phyloP scores from a whole-genome alignment of 2,888 invertebrate species.

The Dryocosmus kuriphilus region DNA sequence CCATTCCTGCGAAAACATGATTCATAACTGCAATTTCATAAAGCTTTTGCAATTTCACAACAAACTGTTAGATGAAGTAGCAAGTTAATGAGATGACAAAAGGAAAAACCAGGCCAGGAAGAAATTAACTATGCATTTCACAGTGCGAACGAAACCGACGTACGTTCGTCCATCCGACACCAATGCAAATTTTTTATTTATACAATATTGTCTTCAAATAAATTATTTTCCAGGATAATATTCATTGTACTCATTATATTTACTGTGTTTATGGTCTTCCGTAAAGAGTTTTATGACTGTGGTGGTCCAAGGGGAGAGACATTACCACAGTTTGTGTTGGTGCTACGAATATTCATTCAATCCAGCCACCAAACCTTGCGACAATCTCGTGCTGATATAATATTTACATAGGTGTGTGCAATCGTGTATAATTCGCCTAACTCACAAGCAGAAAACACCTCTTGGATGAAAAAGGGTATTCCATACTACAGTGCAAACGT shows the following conservation, averaged over 20 bases:
- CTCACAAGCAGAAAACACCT: constrained; percentile 64
- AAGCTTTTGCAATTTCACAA: constrained; percentile 32
- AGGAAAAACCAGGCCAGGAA: constrained; percentile 66
- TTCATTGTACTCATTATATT: constrained; percentile 17
- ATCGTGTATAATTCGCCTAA: constrained; percentile 48
- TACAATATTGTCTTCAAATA: constrained; percentile 40
- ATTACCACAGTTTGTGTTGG: constrained; percentile 58
- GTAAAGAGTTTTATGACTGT: constrained; percentile 27
- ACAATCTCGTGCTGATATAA: constrained; percentile 56
- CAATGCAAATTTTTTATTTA: constrained; percentile 60
- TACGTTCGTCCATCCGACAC: constrained; percentile 68
- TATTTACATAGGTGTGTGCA: constrained; percentile 60
- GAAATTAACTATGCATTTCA: constrained; percentile 67
- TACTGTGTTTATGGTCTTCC: constrained; percentile 36
- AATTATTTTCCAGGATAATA: constrained; percentile 40
- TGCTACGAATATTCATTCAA: constrained; percentile 51
- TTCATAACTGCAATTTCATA: constrained; percentile 48
- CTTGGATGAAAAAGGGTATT: constrained; percentile 62
- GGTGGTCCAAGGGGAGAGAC: constrained; percentile 69
- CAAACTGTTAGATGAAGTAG: constrained; percentile 62
- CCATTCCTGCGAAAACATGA: constrained; percentile 77
- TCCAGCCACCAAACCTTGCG: constrained; percentile 65
- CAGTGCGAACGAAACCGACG: constrained; percentile 67
- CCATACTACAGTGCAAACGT: constrained; percentile 45
- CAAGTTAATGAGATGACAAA: constrained; percentile 65